Conservation (phyloP, 2,797 vertebrate species). For the Chanos chanos region DNA sequence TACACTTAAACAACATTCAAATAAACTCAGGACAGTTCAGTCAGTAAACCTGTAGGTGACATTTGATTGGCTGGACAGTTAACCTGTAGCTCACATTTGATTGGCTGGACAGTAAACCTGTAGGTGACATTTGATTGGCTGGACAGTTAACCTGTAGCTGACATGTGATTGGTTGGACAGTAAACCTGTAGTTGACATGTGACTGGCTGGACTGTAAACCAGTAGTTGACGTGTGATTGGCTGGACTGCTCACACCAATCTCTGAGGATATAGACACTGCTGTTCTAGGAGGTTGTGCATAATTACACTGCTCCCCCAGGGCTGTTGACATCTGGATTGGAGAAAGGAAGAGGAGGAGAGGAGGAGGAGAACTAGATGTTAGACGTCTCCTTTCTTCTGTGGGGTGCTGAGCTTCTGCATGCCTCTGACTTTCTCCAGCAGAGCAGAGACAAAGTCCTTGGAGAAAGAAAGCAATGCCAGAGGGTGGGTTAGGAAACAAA, state of each 20-base stretch:
- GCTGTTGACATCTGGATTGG: conserved; percentile 26
- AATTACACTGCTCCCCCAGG: conserved; percentile 27
- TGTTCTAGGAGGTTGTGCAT: conserved; percentile 42
- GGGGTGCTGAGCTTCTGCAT: conserved; percentile 82
- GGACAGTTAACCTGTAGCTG: conserved; percentile 45
- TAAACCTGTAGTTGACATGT: conserved; percentile 48
- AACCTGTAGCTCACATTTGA: conserved; percentile 48
- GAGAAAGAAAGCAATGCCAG: not conserved
- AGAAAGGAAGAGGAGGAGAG: conserved; percentile 7
- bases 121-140: conserved; percentile 45
- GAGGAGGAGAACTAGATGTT: conserved; percentile 33
- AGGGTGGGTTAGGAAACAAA: not conserved
- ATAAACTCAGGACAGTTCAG: conserved; percentile 37
- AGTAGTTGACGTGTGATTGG: conserved; percentile 47
- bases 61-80: conserved; percentile 41
- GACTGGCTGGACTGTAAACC: conserved; percentile 43
- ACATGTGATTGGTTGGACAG: conserved; percentile 41
- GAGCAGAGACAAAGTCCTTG: conserved; percentile 73
- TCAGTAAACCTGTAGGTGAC: conserved; percentile 46
- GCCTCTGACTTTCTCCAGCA: conserved; percentile 76
- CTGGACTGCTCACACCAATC: conserved; percentile 34
- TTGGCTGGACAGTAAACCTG: conserved; percentile 46
- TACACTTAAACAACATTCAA: conserved; percentile 39
- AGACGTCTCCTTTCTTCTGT: conserved; percentile 72
- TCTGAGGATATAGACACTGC: conserved; percentile 37